phyloP scores from a whole-genome alignment of 2,113 vertebrate genomes.

The Eclectus roratus region DNA sequence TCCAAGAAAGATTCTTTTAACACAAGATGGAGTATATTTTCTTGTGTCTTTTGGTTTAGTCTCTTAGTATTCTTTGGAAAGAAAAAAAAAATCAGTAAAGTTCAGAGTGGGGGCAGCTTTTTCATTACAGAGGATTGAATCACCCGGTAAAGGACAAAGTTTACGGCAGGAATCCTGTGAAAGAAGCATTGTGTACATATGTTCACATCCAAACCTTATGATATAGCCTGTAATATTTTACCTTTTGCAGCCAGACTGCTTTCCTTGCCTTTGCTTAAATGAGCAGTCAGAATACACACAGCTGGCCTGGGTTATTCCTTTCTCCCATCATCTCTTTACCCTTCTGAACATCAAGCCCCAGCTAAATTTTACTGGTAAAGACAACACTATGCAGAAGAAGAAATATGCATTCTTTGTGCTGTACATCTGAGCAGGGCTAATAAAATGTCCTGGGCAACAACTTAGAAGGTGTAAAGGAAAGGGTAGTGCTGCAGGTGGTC shows the following conservation, averaged over 20 bases:
- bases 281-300: not conserved
- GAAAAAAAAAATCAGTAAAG: not conserved
- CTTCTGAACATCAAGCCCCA: not conserved
- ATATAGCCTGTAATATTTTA: not conserved
- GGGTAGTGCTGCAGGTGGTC: not conserved
- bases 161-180: constrained; percentile 13
- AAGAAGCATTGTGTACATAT: not conserved
- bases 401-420: not conserved
- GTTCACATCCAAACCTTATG: not conserved
- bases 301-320: not conserved
- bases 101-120: constrained; percentile 34
- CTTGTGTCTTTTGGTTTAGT: constrained; percentile 35
- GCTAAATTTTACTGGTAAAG: not conserved
- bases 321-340: not conserved
- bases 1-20: constrained; percentile 21
- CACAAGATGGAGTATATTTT: not conserved
- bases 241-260: not conserved
- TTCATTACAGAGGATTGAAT: constrained; percentile 31
- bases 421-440: not conserved
- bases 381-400: not conserved
- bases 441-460: not conserved
- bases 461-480: not conserved
- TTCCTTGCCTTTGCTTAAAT: not conserved
- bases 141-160: not conserved
- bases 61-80: not conserved